Evolutionary conservation across 2,113 vertebrate genomes (phyloP).

Genomic region (Spea multiplicata): DNA sequence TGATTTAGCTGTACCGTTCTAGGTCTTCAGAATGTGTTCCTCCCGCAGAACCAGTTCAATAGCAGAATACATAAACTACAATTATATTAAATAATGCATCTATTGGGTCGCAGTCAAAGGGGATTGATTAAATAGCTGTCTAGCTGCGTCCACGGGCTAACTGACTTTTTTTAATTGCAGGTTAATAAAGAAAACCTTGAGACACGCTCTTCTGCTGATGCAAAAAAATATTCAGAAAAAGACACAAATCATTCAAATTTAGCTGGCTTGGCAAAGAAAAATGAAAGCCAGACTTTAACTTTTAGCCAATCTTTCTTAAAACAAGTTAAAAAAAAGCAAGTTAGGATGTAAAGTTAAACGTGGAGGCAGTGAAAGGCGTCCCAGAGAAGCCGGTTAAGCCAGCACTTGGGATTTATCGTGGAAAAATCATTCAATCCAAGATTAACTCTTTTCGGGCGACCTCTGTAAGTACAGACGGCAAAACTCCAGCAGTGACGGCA

Average conservation of each 20-base stretch:
- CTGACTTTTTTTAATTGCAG: too few relatives aligned
- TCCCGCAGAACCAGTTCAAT: too few relatives aligned
- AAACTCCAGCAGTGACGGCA: conserved; percentile 44
- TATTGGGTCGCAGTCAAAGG: too few relatives aligned
- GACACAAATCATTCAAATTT: not conserved
- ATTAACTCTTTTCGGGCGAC: conserved; percentile 83
- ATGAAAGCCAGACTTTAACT: conserved; percentile 50
- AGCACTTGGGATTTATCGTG: conserved; percentile 79
- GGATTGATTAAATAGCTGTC: too few relatives aligned
- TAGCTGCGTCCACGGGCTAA: too few relatives aligned
- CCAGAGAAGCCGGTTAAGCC: conserved; percentile 73
- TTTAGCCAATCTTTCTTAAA: conserved; percentile 66
- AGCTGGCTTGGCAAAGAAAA: conserved; percentile 1
- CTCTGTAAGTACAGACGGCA: conserved; percentile 25
- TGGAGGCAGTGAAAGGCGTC: conserved; percentile 40
- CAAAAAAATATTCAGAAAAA: too few relatives aligned
- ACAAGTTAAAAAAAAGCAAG: conserved; percentile 58
- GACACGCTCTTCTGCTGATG: too few relatives aligned
- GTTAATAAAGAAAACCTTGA: too few relatives aligned
- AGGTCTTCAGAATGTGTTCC: too few relatives aligned
- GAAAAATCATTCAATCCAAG: conserved; percentile 83
- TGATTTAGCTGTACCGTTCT: too few relatives aligned
- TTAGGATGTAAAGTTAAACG: conserved; percentile 60
- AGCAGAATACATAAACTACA: too few relatives aligned
- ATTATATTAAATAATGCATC: too few relatives aligned